Evolutionary conservation across 2,888 invertebrate genomes (phyloP).

Genomic region (Chloroclystis v-ata): DNA sequence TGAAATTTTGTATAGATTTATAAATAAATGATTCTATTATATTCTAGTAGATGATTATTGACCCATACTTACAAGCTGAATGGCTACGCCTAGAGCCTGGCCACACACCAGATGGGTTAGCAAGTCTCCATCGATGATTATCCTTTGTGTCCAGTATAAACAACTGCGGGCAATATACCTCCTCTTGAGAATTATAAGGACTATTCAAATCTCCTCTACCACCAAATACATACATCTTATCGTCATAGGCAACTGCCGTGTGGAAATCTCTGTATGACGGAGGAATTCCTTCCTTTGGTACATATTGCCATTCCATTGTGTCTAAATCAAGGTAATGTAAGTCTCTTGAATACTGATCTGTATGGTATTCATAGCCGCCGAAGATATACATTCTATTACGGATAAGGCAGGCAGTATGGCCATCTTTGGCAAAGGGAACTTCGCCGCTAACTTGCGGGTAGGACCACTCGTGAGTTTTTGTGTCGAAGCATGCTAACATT

Average conservation of each 20-base stretch:
- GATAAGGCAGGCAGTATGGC: constrained; percentile 92
- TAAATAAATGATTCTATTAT: no score
- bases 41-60: no score
- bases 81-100: constrained; percentile 93
- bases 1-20: no score
- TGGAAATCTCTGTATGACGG: constrained; percentile 92
- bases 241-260: constrained; percentile 86
- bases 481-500: constrained; percentile 88
- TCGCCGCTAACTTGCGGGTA: constrained; percentile 81
- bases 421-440: constrained; percentile 90
- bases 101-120: constrained; percentile 78
- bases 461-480: constrained; percentile 82
- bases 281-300: constrained; percentile 80
- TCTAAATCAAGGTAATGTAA: constrained; percentile 86
- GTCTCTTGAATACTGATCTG: constrained; percentile 87
- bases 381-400: constrained; percentile 90
- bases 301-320: constrained; percentile 83
- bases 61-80: constrained; percentile 86
- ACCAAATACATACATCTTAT: constrained; percentile 93
- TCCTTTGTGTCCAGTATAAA: constrained; percentile 85
- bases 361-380: constrained; percentile 93
- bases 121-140: constrained; percentile 81
- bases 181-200: constrained; percentile 76
- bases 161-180: constrained; percentile 87
- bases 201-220: constrained; percentile 87